phyloP scores from a whole-genome alignment of 1,140 invertebrate species.

The Drosophila nigrodunni region DNA sequence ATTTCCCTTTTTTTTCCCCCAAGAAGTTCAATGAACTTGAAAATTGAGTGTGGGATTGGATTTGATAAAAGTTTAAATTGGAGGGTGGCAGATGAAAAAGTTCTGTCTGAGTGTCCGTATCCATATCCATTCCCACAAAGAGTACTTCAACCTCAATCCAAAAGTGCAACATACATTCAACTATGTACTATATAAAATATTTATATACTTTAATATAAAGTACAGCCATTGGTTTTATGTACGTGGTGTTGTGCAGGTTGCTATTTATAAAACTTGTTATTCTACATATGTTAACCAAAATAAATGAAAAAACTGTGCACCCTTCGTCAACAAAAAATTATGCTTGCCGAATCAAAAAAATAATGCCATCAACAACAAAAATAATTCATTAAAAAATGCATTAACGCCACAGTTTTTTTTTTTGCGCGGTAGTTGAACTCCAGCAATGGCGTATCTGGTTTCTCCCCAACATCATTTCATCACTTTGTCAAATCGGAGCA shows the following conservation, averaged over 20 bases:
- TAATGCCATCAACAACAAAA: conserved; percentile 25
- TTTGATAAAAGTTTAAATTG: not conserved
- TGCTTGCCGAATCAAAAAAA: conserved; percentile 55
- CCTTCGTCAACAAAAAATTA: conserved; percentile 51
- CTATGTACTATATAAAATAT: conserved; percentile 26
- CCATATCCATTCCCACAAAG: conserved; percentile 1
- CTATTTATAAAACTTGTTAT: conserved; percentile 58
- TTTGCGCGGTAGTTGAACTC: conserved; percentile 62
- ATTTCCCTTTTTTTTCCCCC: conserved; percentile 45
- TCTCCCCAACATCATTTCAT: conserved; percentile 3
- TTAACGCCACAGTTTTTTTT: conserved; percentile 22
- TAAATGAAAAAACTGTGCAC: conserved; percentile 32
- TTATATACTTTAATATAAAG: not conserved
- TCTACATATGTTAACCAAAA: conserved; percentile 25
- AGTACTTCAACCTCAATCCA: conserved; percentile 16
- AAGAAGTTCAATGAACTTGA: conserved; percentile 68
- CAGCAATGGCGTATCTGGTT: conserved; percentile 47
- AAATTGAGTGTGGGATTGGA: conserved; percentile 50
- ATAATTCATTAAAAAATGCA: conserved; percentile 62
- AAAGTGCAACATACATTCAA: conserved; percentile 57
- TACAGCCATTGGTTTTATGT: conserved; percentile 9
- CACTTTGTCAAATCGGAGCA: not conserved
- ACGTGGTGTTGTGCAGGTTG: conserved; percentile 41
- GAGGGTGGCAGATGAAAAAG: conserved; percentile 7
- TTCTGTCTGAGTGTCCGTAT: not conserved